A percentile compares a stretch with the other conserved stretches of the same genome.
Evolutionary conservation across 1,140 invertebrate genomes (phyloP).

Genomic region (Monomorium pharaonis): DNA sequence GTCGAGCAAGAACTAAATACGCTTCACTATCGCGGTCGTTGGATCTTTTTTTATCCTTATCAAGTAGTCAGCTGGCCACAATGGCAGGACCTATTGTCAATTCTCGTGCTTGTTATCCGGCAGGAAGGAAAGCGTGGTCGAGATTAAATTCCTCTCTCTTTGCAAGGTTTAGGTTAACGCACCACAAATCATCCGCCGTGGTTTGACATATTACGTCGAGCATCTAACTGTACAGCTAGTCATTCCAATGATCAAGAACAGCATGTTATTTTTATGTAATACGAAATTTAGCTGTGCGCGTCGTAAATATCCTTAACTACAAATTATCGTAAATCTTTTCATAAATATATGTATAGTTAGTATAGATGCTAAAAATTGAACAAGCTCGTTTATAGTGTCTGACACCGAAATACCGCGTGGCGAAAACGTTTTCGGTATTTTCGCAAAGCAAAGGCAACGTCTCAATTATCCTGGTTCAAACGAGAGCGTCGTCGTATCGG

Average conservation of each 20-base stretch:
- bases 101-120: constrained; percentile 66
- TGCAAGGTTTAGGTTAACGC: constrained; percentile 76
- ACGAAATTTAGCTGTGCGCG: neutral
- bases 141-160: constrained; percentile 70
- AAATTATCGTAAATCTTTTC: neutral
- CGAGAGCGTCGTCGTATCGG: neutral
- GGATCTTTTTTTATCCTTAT: constrained; percentile 55
- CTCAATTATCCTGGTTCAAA: constrained; percentile 47
- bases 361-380: neutral
- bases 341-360: no score
- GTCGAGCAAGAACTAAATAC: neutral
- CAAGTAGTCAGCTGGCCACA: constrained; percentile 61
- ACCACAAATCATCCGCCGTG: constrained; percentile 14
- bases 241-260: neutral
- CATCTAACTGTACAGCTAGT: neutral
- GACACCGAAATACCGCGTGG: neutral
- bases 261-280: neutral
- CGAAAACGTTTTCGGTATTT: neutral
- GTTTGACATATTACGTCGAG: neutral
- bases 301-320: neutral
- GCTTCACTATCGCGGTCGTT: constrained; percentile 36
- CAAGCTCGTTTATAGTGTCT: neutral
- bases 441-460: constrained; percentile 24
- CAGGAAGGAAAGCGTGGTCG: constrained; percentile 70
- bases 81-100: constrained; percentile 57